Evolutionary conservation across 2,888 invertebrate genomes (phyloP), one percentile per base, ranked within the genome.

Genomic region (Phaedon cochleariae): DNA sequence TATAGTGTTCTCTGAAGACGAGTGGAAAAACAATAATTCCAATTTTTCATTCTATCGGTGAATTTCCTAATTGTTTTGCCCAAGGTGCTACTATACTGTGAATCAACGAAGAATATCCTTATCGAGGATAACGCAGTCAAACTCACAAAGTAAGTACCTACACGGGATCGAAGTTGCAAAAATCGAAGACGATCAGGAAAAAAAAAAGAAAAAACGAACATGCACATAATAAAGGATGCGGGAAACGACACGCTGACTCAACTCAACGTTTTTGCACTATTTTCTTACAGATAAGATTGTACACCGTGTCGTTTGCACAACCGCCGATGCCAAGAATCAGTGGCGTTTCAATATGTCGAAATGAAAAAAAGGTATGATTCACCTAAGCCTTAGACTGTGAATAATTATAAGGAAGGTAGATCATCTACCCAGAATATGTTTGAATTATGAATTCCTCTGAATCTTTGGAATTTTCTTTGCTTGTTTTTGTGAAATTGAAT

Each of bases 231-330:
- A 69, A 54, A 49, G 65, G 54, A 67, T 61, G 64, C 67, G 51
- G 60, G 51, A 41, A 54, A 53, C 65, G 66, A 57, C 67, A 57
- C 59, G 73, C 73, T 73, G 73, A 73, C 69, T 70, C 66, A 45
- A 64, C 67, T 26, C 59, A 70, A 70, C 60, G 69, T 69, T 71
- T 67, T 70, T 68, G 66, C 65, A 69, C 62, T 63, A 58, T 61
- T 64, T 63, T 61, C 62, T 61, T 59, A 58, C 52, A 62, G 68
- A 72, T 71, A 68, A 69, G 69, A 68, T 66, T 63, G 57, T 72
- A 71, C 62, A 69, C 59, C 58, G 55, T 64, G 60, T 65, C 67
- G 64, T 70, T 70, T 65, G 61, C 64, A 54, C 59, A 57, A 64
- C 53, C 57, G 46, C 17, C 26, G 60, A 41, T 41, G 41, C 41